Percentiles rank a stretch among this genome's conserved stretches.
Evolutionary conservation across 2,797 vertebrate species (phyloP).

Genomic region (Podarcis siculus): DNA sequence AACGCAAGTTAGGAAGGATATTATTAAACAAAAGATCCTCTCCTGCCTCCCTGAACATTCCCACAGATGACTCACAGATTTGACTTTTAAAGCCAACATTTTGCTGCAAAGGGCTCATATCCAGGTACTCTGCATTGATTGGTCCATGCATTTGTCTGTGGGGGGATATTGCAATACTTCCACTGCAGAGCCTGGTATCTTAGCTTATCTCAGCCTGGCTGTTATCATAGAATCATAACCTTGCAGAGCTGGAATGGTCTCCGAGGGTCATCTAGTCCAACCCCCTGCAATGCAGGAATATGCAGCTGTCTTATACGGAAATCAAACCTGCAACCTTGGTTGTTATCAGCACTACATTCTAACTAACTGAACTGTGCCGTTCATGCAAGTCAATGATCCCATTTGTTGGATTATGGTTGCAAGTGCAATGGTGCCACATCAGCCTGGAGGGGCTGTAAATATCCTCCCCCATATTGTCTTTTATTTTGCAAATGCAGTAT

Average conservation of each 20-base stretch:
- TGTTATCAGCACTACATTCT: too few relatives aligned
- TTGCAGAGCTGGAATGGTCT: too few relatives aligned
- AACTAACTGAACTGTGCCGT: too few relatives aligned
- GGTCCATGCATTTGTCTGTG: neutral
- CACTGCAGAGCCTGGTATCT: too few relatives aligned
- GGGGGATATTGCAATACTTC: neutral
- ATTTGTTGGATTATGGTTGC: neutral
- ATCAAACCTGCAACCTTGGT: neutral
- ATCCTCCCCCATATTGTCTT: neutral
- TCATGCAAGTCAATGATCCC: neutral
- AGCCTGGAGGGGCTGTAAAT: neutral
- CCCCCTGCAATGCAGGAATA: neutral
- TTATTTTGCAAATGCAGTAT: neutral
- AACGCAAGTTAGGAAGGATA: too few relatives aligned
- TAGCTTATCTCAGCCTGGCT: too few relatives aligned
- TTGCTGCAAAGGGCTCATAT: neutral
- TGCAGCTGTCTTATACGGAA: neutral
- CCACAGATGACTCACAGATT: neutral
- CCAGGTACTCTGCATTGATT: neutral
- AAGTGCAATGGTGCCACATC: neutral
- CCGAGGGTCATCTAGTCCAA: neutral
- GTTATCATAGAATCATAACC: too few relatives aligned
- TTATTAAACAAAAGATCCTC: too few relatives aligned
- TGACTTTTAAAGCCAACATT: neutral
- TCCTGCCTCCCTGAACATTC: too few relatives aligned